Evolutionary conservation across 2,888 invertebrate genomes (phyloP).

Genomic region (Clistopyga incitator): DNA sequence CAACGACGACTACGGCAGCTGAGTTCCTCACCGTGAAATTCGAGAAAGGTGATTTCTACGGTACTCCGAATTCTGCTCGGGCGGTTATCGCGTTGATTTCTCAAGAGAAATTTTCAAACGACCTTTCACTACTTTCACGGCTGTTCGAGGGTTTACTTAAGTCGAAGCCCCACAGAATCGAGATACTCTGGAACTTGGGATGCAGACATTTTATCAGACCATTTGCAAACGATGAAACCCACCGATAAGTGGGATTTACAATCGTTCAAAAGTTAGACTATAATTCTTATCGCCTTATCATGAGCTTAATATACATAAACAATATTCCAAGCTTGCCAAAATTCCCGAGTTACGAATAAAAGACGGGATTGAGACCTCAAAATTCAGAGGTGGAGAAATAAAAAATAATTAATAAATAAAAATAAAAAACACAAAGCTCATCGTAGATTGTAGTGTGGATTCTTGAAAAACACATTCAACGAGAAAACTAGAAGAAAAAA

Average conservation of each 20-base stretch:
- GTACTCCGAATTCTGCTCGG: slow-evolving; percentile 61
- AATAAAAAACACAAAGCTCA: too few relatives aligned
- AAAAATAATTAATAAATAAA: too few relatives aligned
- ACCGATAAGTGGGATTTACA: slow-evolving; percentile 23
- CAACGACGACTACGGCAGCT: slow-evolving; percentile 31
- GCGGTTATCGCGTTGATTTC: slow-evolving; percentile 58
- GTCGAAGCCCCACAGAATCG: slow-evolving; percentile 56
- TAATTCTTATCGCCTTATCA: too few relatives aligned
- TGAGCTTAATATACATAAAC: too few relatives aligned
- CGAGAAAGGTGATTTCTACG: slow-evolving; percentile 57
- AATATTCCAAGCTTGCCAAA: too few relatives aligned
- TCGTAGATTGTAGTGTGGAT: too few relatives aligned
- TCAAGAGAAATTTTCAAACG: slow-evolving; percentile 18
- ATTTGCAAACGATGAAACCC: not conserved
- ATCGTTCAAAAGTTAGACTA: too few relatives aligned
- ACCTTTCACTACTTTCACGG: slow-evolving; percentile 14
- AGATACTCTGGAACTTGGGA: slow-evolving; percentile 63
- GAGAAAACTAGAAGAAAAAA: too few relatives aligned
- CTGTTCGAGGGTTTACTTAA: slow-evolving; percentile 62
- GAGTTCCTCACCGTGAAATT: slow-evolving; percentile 59
- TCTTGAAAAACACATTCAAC: too few relatives aligned
- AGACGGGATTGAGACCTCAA: too few relatives aligned
- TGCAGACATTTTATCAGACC: slow-evolving; percentile 40
- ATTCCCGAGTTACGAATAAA: too few relatives aligned
- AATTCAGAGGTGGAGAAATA: too few relatives aligned